Evolutionary conservation across 2,888 invertebrate species (phyloP), one percentile per base, ranked within the genome.

Genomic region (Harpalus rubripes): DNA sequence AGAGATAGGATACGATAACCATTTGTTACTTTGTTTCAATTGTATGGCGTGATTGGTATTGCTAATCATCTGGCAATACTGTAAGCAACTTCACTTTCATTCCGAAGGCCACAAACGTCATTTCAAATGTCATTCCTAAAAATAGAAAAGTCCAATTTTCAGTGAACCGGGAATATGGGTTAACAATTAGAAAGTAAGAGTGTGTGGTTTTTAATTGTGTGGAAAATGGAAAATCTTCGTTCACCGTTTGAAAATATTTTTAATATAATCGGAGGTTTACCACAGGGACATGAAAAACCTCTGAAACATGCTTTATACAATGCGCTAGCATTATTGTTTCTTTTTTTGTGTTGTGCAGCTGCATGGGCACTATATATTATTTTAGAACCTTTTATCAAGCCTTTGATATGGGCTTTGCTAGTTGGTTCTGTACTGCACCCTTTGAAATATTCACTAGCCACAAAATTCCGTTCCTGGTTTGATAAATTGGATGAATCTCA

Each of bases 351-450:
- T 87, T 94, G 94, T 89, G 94, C 94, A 56, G 96, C 95, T 15
- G 93, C 95, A 61, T 95, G 95, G 90, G 96, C 96, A 0, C 93
- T 98, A 7, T 98, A 96, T 91, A 93, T 96, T 86, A 96, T 97
- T 87, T 92, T 98, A 41, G 96, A 97, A 88, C 98, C 98, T 0
- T 99, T 98, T 91, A 94, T 99, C 52, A 96, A 97, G 87, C 98
- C 99, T 0, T 91, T 99, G 81, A 93, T 99, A 87, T 99, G 99
- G 99, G 98, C 99, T 0, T 92, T 98, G 84, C 92, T 99, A 44
- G 97, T 98, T 88, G 99, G 99, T n/a, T 98, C 98, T 0, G 96
- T 98, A 58, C 93, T 99, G n/a, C 98, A 98, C 91, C 99, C 99
- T 0, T 96, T 98, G 89, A 99, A 99, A 91, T 94, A 95, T 86